Conservation (phyloP, 2,113 vertebrate genomes). For the Hippocampus barbouri region DNA sequence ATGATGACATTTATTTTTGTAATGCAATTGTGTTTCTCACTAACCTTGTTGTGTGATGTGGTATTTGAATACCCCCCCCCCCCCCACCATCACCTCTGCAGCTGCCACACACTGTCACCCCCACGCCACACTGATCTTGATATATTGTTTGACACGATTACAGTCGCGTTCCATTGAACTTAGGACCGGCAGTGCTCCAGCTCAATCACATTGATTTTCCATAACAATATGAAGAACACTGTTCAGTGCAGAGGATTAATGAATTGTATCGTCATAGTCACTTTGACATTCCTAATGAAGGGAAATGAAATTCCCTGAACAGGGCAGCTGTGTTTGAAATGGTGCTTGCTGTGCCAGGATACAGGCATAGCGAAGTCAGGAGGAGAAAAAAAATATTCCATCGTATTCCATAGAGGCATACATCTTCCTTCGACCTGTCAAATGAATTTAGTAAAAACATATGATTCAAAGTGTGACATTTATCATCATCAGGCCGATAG, state of each 20-base stretch:
- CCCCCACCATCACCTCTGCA: no score
- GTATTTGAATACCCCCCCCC: conserved; percentile 33
- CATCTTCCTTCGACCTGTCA: conserved; percentile 69
- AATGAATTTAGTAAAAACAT: conserved; percentile 72
- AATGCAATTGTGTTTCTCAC: background rate
- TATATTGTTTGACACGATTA: conserved; percentile 63
- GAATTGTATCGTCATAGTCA: conserved; percentile 77
- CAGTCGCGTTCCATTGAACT: conserved; percentile 47
- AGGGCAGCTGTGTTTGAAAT: conserved; percentile 69
- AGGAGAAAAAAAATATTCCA: conserved; percentile 48
- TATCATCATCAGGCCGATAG: conserved; percentile 59
- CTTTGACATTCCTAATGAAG: conserved; percentile 74
- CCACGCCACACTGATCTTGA: conserved; percentile 37
- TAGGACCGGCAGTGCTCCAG: conserved; percentile 64
- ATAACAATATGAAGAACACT: conserved; percentile 78
- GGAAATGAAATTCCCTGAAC: conserved; percentile 67
- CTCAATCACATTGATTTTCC: conserved; percentile 77
- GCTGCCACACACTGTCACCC: no score
- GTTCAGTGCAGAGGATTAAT: conserved; percentile 70
- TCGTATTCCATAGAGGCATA: conserved; percentile 54
- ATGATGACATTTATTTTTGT: background rate
- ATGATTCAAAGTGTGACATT: conserved; percentile 71
- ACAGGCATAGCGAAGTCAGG: conserved; percentile 35
- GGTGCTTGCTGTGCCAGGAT: conserved; percentile 58
- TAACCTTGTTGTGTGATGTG: conserved; percentile 47